These are phyloP conservation scores for Mobula birostris DNA, from an alignment of 2,113 vertebrate species.

Conservation along the genomic window DNA sequence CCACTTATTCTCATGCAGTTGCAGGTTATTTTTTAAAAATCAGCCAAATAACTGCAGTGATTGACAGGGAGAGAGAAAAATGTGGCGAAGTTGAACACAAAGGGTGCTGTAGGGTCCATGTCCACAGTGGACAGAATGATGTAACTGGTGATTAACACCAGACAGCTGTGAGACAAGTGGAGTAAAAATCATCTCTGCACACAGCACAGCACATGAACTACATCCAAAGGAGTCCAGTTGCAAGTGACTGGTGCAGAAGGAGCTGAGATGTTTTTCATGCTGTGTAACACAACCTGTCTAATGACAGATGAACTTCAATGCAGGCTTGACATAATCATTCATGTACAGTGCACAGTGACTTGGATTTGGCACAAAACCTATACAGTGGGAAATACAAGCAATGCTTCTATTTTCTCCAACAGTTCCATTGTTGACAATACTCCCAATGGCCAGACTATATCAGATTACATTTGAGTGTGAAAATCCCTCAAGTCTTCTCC, in stretches of 20 bases:
- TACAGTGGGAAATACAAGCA: too few relatives aligned
- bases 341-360: background rate
- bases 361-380: too few relatives aligned
- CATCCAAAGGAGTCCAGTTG: background rate
- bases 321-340: background rate
- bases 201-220: background rate
- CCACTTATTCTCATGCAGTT: background rate
- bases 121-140: background rate
- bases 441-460: too few relatives aligned
- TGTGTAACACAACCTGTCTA: background rate
- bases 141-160: slow-evolving; percentile 3
- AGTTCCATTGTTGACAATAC: too few relatives aligned
- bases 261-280: background rate
- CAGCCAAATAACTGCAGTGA: background rate
- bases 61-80: background rate
- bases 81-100: background rate
- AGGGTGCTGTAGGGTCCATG: background rate
- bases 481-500: too few relatives aligned
- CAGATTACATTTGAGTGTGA: too few relatives aligned
- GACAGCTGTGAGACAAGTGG: background rate
- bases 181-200: background rate
- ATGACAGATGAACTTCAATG: background rate
- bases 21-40: background rate
- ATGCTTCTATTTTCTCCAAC: too few relatives aligned
- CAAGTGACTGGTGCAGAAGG: background rate